A percentile compares a stretch with the other conserved stretches of the same genome.
Evolutionary conservation across 53 echinoderm and acorn worm genomes (phyloP).

Genomic region (Patiria pectinifera): DNA sequence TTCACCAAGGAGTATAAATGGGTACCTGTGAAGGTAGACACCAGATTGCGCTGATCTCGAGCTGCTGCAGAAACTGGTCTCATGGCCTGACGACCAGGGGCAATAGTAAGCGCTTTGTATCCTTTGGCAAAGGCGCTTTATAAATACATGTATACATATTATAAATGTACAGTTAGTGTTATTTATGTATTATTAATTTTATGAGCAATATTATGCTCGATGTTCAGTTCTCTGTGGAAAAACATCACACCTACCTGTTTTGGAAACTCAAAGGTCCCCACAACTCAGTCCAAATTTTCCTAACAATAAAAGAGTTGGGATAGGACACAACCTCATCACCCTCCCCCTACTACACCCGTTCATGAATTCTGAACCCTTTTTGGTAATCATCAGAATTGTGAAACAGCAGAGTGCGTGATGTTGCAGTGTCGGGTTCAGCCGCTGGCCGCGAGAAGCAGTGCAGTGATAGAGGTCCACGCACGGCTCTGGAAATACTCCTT

Average conservation of each 20-base stretch:
- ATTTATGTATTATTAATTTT: not conserved
- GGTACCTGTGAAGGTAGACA: too few relatives aligned
- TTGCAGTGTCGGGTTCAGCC: slow-evolving; percentile 72
- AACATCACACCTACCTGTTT: not conserved
- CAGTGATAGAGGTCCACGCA: slow-evolving; percentile 71
- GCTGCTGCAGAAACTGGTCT: too few relatives aligned
- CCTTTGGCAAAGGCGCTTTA: not conserved
- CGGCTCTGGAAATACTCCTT: slow-evolving; percentile 84
- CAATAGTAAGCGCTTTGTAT: not conserved
- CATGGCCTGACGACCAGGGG: not conserved
- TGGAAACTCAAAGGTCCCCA: too few relatives aligned
- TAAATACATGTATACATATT: not conserved
- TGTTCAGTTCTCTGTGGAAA: not conserved
- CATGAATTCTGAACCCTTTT: not conserved
- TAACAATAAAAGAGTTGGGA: too few relatives aligned
- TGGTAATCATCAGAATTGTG: slow-evolving; percentile 67
- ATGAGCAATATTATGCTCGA: not conserved
- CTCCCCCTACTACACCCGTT: too few relatives aligned
- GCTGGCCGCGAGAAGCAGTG: slow-evolving; percentile 60
- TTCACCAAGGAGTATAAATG: too few relatives aligned
- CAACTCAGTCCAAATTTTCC: not conserved
- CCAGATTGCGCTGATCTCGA: too few relatives aligned
- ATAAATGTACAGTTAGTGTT: not conserved
- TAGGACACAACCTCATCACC: too few relatives aligned
- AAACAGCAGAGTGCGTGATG: slow-evolving; percentile 71